Evolutionary conservation across 2,113 vertebrate species (phyloP).

Genomic region (Forbesichthys agassizii): DNA sequence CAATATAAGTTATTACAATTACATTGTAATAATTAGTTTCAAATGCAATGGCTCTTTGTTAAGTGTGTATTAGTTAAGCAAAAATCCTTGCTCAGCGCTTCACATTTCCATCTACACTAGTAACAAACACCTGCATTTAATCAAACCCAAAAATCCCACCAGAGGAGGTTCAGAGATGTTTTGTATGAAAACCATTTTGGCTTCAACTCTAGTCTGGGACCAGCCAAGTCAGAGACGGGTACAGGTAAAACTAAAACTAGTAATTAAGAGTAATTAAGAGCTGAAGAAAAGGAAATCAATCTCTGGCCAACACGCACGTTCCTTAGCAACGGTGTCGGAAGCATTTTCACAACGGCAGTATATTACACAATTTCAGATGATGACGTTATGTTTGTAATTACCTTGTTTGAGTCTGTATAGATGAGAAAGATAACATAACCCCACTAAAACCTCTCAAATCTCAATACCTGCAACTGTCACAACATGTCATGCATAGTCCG

Average conservation of each 20-base stretch:
- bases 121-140: conserved; percentile 61
- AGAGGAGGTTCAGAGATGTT: conserved; percentile 40
- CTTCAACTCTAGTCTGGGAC: conserved; percentile 51
- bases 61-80: conserved; percentile 2
- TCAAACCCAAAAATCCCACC: conserved; percentile 48
- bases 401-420: conserved; percentile 30
- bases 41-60: neutral
- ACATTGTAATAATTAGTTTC: neutral
- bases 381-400: conserved; percentile 57
- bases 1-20: too few species aligned
- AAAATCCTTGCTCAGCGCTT: conserved; percentile 16
- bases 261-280: conserved; percentile 53
- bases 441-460: conserved; percentile 26
- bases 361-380: conserved; percentile 51
- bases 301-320: conserved; percentile 22
- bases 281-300: conserved; percentile 19
- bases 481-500: too few species aligned
- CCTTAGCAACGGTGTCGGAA: conserved; percentile 38
- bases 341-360: conserved; percentile 52
- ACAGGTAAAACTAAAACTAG: conserved; percentile 59
- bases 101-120: conserved; percentile 36
- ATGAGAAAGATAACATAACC: conserved; percentile 42
- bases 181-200: conserved; percentile 51
- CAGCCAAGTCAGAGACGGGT: conserved; percentile 54
- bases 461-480: too few species aligned